Evolutionary conservation across 2,888 invertebrate genomes (phyloP), one percentile per base, ranked within the genome.

Genomic region (Ophion slaviceki): DNA sequence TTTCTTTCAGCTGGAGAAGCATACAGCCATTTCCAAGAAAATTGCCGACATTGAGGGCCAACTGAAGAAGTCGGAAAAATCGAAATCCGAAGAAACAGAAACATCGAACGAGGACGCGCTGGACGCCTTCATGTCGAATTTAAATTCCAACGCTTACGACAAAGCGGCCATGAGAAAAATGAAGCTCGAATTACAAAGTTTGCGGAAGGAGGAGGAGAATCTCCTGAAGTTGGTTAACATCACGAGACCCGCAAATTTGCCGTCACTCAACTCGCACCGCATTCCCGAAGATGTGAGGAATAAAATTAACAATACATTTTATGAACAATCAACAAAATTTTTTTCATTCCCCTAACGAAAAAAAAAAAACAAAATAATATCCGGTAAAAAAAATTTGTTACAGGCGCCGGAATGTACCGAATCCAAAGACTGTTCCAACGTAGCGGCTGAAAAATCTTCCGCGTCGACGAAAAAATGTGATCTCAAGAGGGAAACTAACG

Each of bases 51-150:
- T 97, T 8, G 96, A 97, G 89, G 91, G 91, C 3, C 94, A 95
- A 89, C 92, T 96, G 64, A 89, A 92, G 67, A 91, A 91, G 64
- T 90, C 92, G 59, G 91, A 92, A 94, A 94, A 90, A 94, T 95
- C 89, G 45, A 91, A 6, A 82, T 93, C 66, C 95, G 95, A 89
- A 40, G 87, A 86, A 67, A 82, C 80, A 8, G 88, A 89, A 8
- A 89, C 92, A 80, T 94, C 94, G 10, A 96, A 96, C 8, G 95
- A 95, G 64, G 98, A 98, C 92, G 96, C 97, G 1, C 94, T 99
- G 70, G 99, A 99, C 92, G 96, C 96, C 6, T 99, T 96, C 93
- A 98, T 99, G 98, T 95, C 95, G 59, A 95, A 95, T 57, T 93
- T 98, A 57, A 95, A 93, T 86, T 90, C 95, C 28, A 91, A 92